These are phyloP conservation scores for Salvelinus sp. DNA, from an alignment of 2,113 vertebrate genomes.

Conservation along the genomic window DNA sequence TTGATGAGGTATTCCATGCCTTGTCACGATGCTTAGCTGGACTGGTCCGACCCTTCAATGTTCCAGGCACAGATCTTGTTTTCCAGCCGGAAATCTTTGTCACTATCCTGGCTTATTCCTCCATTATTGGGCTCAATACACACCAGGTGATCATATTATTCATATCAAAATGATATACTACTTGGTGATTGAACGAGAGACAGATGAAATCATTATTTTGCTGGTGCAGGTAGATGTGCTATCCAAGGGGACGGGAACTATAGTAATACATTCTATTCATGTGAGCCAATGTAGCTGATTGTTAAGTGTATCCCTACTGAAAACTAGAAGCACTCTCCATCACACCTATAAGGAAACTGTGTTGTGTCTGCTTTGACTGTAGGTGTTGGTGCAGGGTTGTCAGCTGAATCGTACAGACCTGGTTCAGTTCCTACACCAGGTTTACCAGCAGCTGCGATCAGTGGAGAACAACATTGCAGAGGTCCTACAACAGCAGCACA, in stretches of 20 bases:
- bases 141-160: constrained; percentile 83
- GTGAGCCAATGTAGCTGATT: no score
- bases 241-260: no score
- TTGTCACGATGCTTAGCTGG: constrained; percentile 87
- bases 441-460: constrained; percentile 88
- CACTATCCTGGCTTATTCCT: constrained; percentile 95
- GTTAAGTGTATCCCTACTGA: no score
- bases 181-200: no score
- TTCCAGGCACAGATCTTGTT: constrained; percentile 86
- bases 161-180: not conserved
- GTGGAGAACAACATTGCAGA: constrained; percentile 95
- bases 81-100: constrained; percentile 95
- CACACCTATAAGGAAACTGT: no score
- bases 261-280: no score
- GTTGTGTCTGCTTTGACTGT: not conserved
- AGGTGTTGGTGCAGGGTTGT: constrained; percentile 96
- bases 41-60: constrained; percentile 86
- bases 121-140: constrained; percentile 90
- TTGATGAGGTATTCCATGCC: constrained; percentile 95
- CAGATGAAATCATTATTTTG: no score
- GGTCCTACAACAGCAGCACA: constrained; percentile 87
- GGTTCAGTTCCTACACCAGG: constrained; percentile 84
- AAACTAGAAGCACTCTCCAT: no score
- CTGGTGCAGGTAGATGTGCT: no score
- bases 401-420: constrained; percentile 84